Evolutionary conservation across 2,888 invertebrate species (phyloP), one percentile per base, ranked within the genome.

Genomic region (Synanthedon myopaeformis): DNA sequence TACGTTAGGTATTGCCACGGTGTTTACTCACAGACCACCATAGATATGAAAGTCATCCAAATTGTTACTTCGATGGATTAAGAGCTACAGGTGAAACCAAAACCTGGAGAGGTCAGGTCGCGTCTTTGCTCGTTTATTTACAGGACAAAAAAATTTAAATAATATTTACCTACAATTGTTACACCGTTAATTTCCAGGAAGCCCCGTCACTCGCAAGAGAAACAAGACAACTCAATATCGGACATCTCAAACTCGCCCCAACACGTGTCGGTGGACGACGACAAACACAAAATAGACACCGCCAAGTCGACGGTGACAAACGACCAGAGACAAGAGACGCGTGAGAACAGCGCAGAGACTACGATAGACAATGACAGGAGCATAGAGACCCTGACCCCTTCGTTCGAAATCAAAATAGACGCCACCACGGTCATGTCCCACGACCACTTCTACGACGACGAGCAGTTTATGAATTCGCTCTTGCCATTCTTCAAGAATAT

Each of bases 161-260:
- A 1, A 28, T 8, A 5, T 28, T 28, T 6, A 28, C 19, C 19
- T 8, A 28, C 28, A 28, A 6, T 35, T 8, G 17, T 23, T 23
- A 23, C 23, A 35, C 35, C 42, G 50, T 23, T 51, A 57, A 3
- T 52, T 69, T 68, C 1, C 74, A 87, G 86, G 55, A 86, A 86
- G 69, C 82, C 84, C 3, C 67, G 86, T 54, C 77, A 77, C 60
- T 82, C 84, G 0, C 82, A 83, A 64, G 86, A 86, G 64, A 85
- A 81, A 58, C 85, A 83, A 69, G 86, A 86, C 45, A 82, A 83
- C 0, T 76, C 74, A 62, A 13, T 49, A 19, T 86, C 86, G 0
- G 86, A 87, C 64, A 65, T 86, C 1, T 87, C 86, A 3, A 84
- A 73, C 56, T 87, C 86, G 0, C 84, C 86, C 0, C 85, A 84